Evolutionary conservation across 2,888 invertebrate species (phyloP).

Genomic region (Anodontia alba): DNA sequence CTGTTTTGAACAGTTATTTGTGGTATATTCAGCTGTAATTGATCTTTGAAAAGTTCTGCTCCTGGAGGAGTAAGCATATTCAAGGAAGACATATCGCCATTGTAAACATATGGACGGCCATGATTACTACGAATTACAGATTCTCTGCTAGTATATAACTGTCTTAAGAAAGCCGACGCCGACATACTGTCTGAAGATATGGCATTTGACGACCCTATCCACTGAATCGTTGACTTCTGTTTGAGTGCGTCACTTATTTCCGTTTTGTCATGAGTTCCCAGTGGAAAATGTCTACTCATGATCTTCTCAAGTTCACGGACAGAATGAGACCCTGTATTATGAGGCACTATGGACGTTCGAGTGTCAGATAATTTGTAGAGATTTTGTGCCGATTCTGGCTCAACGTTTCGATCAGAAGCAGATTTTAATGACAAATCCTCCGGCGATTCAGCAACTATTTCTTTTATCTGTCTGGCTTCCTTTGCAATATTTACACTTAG

Average conservation of each 20-base stretch:
- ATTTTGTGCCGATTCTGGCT: neutral
- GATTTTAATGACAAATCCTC: slow-evolving; percentile 12
- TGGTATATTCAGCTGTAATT: slow-evolving; percentile 65
- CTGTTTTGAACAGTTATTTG: slow-evolving; percentile 62
- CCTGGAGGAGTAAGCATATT: slow-evolving; percentile 96
- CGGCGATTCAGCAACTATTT: neutral
- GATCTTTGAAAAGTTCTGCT: slow-evolving; percentile 88
- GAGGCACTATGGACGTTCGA: neutral
- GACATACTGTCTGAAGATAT: slow-evolving; percentile 87
- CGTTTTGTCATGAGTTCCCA: slow-evolving; percentile 20
- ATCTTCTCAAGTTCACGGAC: slow-evolving; percentile 97
- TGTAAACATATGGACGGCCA: slow-evolving; percentile 77
- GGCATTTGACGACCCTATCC: slow-evolving; percentile 90
- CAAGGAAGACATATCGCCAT: slow-evolving; percentile 85
- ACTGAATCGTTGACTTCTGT: slow-evolving; percentile 89
- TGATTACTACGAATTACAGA: slow-evolving; percentile 94
- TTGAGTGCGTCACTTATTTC: slow-evolving; percentile 29
- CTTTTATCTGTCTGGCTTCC: slow-evolving; percentile 10
- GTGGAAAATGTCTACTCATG: slow-evolving; percentile 96
- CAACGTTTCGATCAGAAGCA: neutral
- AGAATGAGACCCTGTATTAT: slow-evolving; percentile 85
- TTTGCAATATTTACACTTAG: slow-evolving; percentile 5
- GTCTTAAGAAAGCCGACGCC: slow-evolving; percentile 94
- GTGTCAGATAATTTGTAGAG: neutral
- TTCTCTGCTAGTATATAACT: slow-evolving; percentile 96